Evolutionary conservation across 2,888 invertebrate genomes (phyloP), one percentile per base, ranked within the genome.

Genomic region (Diabrotica balteata): DNA sequence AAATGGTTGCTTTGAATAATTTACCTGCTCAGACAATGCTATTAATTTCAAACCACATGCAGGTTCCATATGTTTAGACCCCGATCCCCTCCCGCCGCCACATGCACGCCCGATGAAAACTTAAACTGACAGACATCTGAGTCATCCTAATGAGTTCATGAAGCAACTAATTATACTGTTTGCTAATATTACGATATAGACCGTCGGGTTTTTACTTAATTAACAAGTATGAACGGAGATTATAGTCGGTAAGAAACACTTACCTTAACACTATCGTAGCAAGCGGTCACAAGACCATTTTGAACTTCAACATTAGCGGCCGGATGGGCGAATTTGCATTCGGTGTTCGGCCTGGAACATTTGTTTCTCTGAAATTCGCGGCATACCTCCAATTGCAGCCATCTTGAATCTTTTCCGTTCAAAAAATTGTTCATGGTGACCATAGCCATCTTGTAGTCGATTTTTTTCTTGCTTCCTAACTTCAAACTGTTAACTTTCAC

Each of bases 181-280:
- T 5, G 32, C 32, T 32, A 32, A 32, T 32, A 32, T 32, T 32
- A 32, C 32, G 32, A 4, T 32, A 4, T 32, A 32, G 32, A 32
- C 32, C 32, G 5, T 32, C 32, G 4, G 32, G 32, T 32, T 32
- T 32, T 32, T 32, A 2, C 32, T 5, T 32, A 32, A 32, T 32
- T 32, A 32, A 32, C 32, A 32, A 32, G 32, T 32, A 32, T 5
- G 32, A 32, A 32, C 32, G 32, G 32, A 32, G 32, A 32, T 32
- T 32, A 17, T 32, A 32, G 32, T 4, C 5, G 32, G 32, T 49
- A 51, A 58, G 53, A 53, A 32, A 58, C 22, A 63, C 77, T 89
- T 88, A 99, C 99, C 97, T 99, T 99, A 88, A 99, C 98, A 88
- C 97, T 98, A 90, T 99, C 99, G 91, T 98, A 99, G 90, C 99